A percentile compares a stretch with the other conserved stretches of the same genome.
Evolutionary conservation across 2,797 vertebrate genomes (phyloP).

Genomic region (Thripadectes ignobilis): DNA sequence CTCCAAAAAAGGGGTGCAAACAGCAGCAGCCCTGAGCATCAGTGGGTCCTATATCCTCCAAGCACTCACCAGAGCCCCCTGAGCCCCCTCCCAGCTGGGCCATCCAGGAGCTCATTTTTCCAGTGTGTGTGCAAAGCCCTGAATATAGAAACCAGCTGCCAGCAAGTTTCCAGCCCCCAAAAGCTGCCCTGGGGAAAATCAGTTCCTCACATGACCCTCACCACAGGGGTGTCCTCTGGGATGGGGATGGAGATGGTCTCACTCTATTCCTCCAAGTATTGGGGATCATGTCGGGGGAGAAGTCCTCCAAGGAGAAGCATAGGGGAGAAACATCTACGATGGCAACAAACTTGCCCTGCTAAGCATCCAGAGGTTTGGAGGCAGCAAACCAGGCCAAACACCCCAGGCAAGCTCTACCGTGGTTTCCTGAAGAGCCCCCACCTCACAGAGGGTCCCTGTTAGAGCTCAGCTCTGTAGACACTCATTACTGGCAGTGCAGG

Average conservation of each 20-base stretch:
- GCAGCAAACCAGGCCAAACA: neutral
- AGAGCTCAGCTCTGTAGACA: neutral
- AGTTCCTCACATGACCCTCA: neutral
- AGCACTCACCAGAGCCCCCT: rapidly evolving
- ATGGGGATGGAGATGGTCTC: neutral
- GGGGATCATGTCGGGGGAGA: neutral
- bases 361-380: neutral
- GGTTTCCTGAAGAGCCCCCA: neutral
- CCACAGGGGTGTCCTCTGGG: neutral
- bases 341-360: neutral
- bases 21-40: neutral
- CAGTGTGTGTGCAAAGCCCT: neutral
- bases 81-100: neutral
- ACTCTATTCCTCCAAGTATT: neutral
- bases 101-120: neutral
- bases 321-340: neutral
- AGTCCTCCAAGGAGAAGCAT: neutral
- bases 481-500: neutral
- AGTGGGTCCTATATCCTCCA: neutral
- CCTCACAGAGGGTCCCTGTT: rapidly evolving
- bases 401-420: neutral
- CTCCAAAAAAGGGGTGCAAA: neutral
- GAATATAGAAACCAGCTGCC: neutral
- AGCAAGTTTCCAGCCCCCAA: neutral
- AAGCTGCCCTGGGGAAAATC: neutral